Percentiles rank a stretch among this genome's conserved stretches.
phyloP scores from a whole-genome alignment of 37 sponge, comb jelly and placozoan species.

The Bolinopsis microptera region DNA sequence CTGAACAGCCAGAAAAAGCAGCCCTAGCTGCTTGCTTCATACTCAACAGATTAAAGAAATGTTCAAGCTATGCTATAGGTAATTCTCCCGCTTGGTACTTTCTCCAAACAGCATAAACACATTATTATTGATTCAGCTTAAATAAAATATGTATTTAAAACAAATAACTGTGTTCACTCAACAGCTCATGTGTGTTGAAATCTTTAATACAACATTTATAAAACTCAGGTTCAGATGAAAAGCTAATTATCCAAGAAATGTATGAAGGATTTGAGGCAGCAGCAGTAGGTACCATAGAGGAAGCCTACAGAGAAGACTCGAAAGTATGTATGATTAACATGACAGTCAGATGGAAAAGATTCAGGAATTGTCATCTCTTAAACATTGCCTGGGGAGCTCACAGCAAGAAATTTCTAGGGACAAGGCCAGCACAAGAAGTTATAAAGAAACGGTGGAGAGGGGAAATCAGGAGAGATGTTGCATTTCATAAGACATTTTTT shows the following conservation, averaged over 20 bases:
- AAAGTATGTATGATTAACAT: conserved; percentile 14
- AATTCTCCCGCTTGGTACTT: background rate
- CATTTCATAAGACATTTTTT: background rate
- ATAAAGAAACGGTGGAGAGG: conserved; percentile 6
- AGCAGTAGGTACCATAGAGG: conserved; percentile 8
- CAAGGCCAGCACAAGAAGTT: conserved; percentile 15
- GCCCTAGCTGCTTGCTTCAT: background rate
- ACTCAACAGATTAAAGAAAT: background rate
- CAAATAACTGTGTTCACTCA: no score
- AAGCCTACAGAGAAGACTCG: background rate
- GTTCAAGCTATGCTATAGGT: background rate
- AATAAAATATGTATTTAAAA: no score
- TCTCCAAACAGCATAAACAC: background rate
- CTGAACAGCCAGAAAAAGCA: background rate
- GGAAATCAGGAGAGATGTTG: background rate
- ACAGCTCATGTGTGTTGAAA: no score
- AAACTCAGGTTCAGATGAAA: background rate
- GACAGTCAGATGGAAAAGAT: background rate
- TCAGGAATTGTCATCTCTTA: background rate
- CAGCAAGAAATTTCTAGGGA: background rate
- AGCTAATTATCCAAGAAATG: background rate
- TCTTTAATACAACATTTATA: no score
- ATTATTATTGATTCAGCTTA: no score
- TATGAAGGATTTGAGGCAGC: background rate
- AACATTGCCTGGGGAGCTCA: conserved; percentile 36